Conservation (phyloP, 2,888 invertebrate species). For the Diadegma fenestrale region DNA sequence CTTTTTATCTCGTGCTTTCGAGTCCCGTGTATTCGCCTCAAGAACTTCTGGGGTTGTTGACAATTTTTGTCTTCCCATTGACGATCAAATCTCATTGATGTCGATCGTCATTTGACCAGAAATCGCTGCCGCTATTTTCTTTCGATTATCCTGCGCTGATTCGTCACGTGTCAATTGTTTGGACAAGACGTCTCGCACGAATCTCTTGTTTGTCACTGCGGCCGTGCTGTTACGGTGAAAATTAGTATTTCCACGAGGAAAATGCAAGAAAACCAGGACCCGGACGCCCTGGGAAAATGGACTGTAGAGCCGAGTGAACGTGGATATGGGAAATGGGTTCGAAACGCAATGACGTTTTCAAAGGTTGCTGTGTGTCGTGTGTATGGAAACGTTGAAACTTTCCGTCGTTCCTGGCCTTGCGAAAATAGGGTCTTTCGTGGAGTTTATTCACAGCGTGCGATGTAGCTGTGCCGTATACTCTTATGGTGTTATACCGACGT, state of each 20-base stretch:
- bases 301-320: not conserved
- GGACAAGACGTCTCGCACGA: constrained; percentile 20
- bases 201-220: not conserved
- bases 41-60: constrained; percentile 8
- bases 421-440: constrained; percentile 38
- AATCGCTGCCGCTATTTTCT: constrained; percentile 50
- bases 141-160: constrained; percentile 59
- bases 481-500: constrained; percentile 59
- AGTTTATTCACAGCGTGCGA: constrained; percentile 10
- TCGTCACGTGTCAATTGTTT: constrained; percentile 65
- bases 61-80: constrained; percentile 24
- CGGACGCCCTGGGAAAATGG: constrained; percentile 23
- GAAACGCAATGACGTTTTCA: not conserved
- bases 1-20: not conserved
- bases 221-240: constrained; percentile 12
- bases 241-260: constrained; percentile 32
- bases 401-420: constrained; percentile 62
- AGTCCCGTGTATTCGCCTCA: constrained; percentile 6
- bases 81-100: constrained; percentile 20
- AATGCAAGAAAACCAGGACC: constrained; percentile 25
- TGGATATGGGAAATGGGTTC: constrained; percentile 6
- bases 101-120: constrained; percentile 36
- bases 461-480: not conserved
- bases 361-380: constrained; percentile 5
- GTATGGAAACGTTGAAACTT: constrained; percentile 37